Base-by-base conservation (phyloP, 1,140 invertebrate species). In the Trypoxylus dichotomus region DNA sequence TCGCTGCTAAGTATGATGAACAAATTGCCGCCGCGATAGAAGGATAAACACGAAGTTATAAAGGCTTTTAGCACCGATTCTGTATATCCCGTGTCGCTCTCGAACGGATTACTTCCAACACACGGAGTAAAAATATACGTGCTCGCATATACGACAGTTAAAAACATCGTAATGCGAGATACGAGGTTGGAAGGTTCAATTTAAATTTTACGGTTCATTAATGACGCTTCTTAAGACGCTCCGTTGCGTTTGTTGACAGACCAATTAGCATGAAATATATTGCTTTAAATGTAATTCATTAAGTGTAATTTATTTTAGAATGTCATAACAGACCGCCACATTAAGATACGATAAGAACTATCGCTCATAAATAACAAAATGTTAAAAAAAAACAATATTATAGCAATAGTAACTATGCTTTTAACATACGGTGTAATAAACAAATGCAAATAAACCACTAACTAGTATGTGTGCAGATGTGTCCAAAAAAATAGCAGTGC, bases 121-220 rank as follows among this genome's bases (percentile, higher is more conserved):
- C 19, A 54, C 7, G 15, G 15, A 54, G 47, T 19, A 37, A 37
- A 37, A 37, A 37, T 37, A 37, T 5, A 37, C 32, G 10, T n/a
- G n/a, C n/a, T n/a, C n/a, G 10, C 32, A 19, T 54, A 19, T 54
- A n/a, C 47, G 47, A n/a, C 47, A 54, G 15, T 54, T 54, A n/a
- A 54, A 54, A n/a, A 10, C 5, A n/a, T 2, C 15, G 42, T 37
- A 37, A 37, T 37, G 47, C 15, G 15, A 13, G 47, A 54, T 54
- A 19, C 6, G 15, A 54, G 47, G 42, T n/a, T n/a, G 15, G 47
- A 54, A 54, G 19, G 47, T 54, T 68, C 60, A 68, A 68, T 68
- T 68, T 68, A 68, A 68, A 68, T 68, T 68, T 68, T 24, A 68
- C 60, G 27, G 60, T 19, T 29, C 27, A 68, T 68, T 68, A 24